Evolutionary conservation across 2,888 invertebrate species (phyloP), one percentile per base, ranked within the genome.

Genomic region (Apocheima hispidaria): DNA sequence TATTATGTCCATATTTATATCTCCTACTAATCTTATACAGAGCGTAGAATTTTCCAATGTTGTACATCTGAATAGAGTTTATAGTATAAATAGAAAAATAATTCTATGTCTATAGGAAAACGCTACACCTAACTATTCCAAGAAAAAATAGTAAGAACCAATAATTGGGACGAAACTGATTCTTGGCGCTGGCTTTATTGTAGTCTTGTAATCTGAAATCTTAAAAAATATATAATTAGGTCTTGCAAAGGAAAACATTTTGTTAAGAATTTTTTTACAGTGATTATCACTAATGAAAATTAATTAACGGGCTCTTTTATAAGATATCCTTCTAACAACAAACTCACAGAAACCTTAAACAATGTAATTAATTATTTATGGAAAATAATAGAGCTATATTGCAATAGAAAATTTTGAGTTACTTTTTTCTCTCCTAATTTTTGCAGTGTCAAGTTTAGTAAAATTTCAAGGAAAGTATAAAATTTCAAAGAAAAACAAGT

Each of bases 121-220:
- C 60, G 73, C 74, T 68, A 73, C 68, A 69, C 68, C 64, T 77
- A 64, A 70, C 51, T 69, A 78, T 73, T 63, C 77, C 79, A 58
- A 79, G 75, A 69, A 84, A 77, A 77, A 82, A 71, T 18, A 86
- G 71, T 74, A 88, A 79, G 63, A 86, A 81, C 73, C 85, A 79
- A 82, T 83, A 79, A 62, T 70, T 66, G 69, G 68, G 77, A 73
- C 76, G 72, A 70, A 75, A 78, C 60, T 70, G 78, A 77, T 81
- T 71, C 78, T 73, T 77, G 58, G 86, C 74, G 59, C 69, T 74
- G 26, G 83, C 90, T 64, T 75, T 75, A 81, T 87, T 91, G 85
- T 85, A 90, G 79, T 92, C 91, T 86, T 92, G 92, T 86, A 92
- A 83, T 77, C 92, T 89, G 87, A 92, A 92, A 91, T 92, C 92